These are phyloP conservation scores for Andrena cerasifolii DNA, from an alignment of 1,140 invertebrate species.

Conservation along the genomic window DNA sequence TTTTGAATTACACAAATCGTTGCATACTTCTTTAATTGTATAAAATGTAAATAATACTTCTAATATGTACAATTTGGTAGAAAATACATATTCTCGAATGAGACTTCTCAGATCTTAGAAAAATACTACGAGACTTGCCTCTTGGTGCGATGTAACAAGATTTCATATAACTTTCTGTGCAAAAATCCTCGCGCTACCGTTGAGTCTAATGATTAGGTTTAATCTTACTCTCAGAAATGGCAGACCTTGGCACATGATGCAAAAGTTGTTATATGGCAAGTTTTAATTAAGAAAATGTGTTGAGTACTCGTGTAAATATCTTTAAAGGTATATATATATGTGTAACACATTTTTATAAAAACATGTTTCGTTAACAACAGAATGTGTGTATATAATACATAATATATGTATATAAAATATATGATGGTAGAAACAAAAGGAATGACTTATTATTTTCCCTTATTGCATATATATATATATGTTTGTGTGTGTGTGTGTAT, in stretches of 20 bases:
- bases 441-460: slow-evolving; percentile 33
- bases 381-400: slow-evolving; percentile 47
- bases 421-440: slow-evolving; percentile 39
- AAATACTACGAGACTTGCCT: slow-evolving; percentile 7
- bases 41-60: slow-evolving; percentile 31
- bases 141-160: not conserved
- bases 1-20: slow-evolving; percentile 8
- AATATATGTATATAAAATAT: slow-evolving; percentile 55
- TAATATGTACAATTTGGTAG: slow-evolving; percentile 50
- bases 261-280: slow-evolving; percentile 33
- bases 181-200: not conserved
- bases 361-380: slow-evolving; percentile 49
- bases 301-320: not conserved
- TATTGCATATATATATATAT: not conserved
- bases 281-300: slow-evolving; percentile 14
- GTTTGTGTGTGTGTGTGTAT: not conserved
- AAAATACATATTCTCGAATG: slow-evolving; percentile 24
- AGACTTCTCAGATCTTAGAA: slow-evolving; percentile 20
- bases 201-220: slow-evolving; percentile 6
- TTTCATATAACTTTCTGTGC: not conserved
- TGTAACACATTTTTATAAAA: slow-evolving; percentile 37
- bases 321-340: slow-evolving; percentile 11
- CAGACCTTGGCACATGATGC: slow-evolving; percentile 40
- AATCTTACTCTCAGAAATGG: slow-evolving; percentile 1
- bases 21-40: not conserved